Evolutionary conservation across 2,888 invertebrate species (phyloP), one percentile per base, ranked within the genome.

Genomic region (Onchidella celtica): DNA sequence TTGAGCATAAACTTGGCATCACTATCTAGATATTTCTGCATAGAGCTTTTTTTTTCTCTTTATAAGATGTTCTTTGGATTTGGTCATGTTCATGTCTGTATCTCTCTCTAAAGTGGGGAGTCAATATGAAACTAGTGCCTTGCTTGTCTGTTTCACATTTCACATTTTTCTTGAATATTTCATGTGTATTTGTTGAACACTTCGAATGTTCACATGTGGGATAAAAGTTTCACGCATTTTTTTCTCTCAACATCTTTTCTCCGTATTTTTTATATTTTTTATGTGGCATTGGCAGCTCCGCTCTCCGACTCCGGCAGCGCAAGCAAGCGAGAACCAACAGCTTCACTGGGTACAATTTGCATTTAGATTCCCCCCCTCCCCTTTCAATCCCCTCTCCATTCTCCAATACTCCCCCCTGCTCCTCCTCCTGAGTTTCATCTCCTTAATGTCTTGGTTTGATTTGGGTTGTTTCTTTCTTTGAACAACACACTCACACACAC

Each of bases 291-390:
- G 66, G 55, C 61, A 75, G 65, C 73, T 59, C 36, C 9, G 59
- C 61, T 74, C 61, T 61, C 55, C 32, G 55, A 77, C 57, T 47
- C 68, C 32, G 57, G 77, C 77, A 61, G 66, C 68, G 66, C 77
- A 55, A 77, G 66, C 77, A 77, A 77, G 66, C 77, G 65, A 57
- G 77, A 75, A 63, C 66, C 77, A 32, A 77, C 77, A 36, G 34
- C 77, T 34, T 36, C 38, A 65, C 40, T 55, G 77, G 77, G 77
- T 77, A 77, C 77, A 68, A 29, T 77, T 77, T 77, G 77, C 77
- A 66, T 77, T 32, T 75, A 63, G 65, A 75, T 65, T 29, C n/a
- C 65, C 11, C 65, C 65, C 11, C 21, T 36, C 32, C 57, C 72
- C 72, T 34, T n/a, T n/a, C n/a, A n/a, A n/a, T n/a, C n/a, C n/a